Evolutionary conservation across 2,113 vertebrate species (phyloP).

Genomic region (Salvator merianae): DNA sequence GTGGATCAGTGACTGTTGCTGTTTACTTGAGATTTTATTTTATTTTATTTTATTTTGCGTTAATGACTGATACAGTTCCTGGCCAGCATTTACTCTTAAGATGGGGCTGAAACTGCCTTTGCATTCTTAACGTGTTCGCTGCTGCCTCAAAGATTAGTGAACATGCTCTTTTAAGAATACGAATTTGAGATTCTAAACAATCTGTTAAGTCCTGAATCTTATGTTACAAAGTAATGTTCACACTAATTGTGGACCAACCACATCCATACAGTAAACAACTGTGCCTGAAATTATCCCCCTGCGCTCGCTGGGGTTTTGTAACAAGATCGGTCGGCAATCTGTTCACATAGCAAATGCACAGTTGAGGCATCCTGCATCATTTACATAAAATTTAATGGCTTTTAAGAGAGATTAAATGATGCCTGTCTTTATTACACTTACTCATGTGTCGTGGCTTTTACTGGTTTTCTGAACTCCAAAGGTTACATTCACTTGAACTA

Average conservation of each 20-base stretch:
- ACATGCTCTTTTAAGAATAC: not conserved
- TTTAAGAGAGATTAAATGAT: slow-evolving; percentile 30
- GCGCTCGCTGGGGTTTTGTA: not conserved
- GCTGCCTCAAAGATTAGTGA: not conserved
- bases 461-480: slow-evolving; percentile 5
- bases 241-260: not conserved
- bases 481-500: slow-evolving; percentile 37
- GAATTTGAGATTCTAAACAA: not conserved
- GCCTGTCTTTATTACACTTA: slow-evolving; percentile 10
- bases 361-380: not conserved
- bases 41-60: not conserved
- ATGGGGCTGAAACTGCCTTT: not conserved
- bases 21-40: not conserved
- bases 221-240: not conserved
- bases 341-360: slow-evolving; percentile 26
- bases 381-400: slow-evolving; percentile 23
- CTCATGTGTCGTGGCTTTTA: slow-evolving; percentile 26
- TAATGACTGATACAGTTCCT: not conserved
- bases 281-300: not conserved
- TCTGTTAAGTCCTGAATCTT: not conserved
- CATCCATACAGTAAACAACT: not conserved
- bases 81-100: not conserved
- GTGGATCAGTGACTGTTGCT: not conserved
- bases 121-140: not conserved
- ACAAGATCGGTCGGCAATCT: slow-evolving; percentile 10